Evolutionary conservation across 2,888 invertebrate genomes (phyloP).

Genomic region (Invenusta paracnida): DNA sequence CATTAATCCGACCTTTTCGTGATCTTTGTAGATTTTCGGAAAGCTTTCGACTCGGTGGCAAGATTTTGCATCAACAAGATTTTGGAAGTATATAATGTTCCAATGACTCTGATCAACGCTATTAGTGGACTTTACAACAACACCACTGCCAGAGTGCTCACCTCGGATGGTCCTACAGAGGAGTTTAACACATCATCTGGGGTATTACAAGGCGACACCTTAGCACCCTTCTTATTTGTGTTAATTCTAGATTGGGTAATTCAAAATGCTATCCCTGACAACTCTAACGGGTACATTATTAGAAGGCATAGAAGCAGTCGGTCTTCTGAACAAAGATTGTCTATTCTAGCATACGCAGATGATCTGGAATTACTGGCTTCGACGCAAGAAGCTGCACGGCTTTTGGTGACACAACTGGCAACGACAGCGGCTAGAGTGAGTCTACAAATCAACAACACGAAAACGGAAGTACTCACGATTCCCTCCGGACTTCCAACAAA

Average conservation of each 20-base stretch:
- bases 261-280: slow-evolving; percentile 9
- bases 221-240: neutral
- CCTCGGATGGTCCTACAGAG: neutral
- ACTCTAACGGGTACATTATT: slow-evolving; percentile 3
- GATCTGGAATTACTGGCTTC: neutral
- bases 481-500: neutral
- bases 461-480: neutral
- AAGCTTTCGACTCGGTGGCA: neutral
- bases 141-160: neutral
- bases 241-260: slow-evolving; percentile 1
- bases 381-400: slow-evolving; percentile 1
- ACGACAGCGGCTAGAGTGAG: neutral
- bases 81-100: no score
- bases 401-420: neutral
- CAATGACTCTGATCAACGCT: neutral
- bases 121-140: neutral
- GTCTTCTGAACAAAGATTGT: neutral
- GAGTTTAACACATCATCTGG: neutral
- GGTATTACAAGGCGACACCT: neutral
- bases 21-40: neutral
- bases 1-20: neutral
- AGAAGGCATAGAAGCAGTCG: neutral
- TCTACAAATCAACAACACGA: neutral
- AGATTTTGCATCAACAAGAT: no score
- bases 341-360: neutral